Evolutionary conservation across 2,113 vertebrate species (phyloP).

Genomic region (Spermophilus dauricus): DNA sequence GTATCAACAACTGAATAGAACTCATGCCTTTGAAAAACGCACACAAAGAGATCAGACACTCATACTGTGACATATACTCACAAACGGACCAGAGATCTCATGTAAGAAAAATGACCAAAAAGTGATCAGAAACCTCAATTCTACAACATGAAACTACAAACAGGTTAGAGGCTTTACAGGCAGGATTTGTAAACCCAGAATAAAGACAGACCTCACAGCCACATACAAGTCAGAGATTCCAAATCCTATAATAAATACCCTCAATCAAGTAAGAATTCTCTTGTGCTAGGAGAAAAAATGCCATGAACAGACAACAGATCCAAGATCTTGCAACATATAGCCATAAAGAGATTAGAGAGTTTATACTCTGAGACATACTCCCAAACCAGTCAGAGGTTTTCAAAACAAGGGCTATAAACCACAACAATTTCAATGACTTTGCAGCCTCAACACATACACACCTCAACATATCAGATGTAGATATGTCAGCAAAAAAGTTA

Average conservation of each 20-base stretch:
- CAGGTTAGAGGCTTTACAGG: neutral
- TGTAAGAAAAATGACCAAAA: neutral
- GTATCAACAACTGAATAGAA: neutral
- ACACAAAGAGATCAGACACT: slow-evolving; percentile 24
- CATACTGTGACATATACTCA: neutral
- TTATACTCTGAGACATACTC: neutral
- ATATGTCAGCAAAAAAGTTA: neutral
- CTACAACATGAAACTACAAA: slow-evolving; percentile 28
- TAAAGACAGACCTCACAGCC: neutral
- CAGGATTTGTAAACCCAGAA: neutral
- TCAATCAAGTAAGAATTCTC: neutral
- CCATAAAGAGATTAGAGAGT: neutral
- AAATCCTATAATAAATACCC: neutral
- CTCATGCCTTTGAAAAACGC: neutral
- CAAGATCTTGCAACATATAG: neutral
- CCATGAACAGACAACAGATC: neutral
- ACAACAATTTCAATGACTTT: neutral
- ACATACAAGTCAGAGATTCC: slow-evolving; percentile 7
- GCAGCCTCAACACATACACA: neutral
- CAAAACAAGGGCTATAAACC: slow-evolving; percentile 15
- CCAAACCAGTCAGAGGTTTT: slow-evolving; percentile 16
- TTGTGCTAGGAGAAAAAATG: neutral
- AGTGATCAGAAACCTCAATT: neutral
- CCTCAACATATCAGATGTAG: slow-evolving; percentile 6
- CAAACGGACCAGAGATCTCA: slow-evolving; percentile 6